Evolutionary conservation across 2,888 invertebrate species (phyloP).

Genomic region (Aromia moschata): DNA sequence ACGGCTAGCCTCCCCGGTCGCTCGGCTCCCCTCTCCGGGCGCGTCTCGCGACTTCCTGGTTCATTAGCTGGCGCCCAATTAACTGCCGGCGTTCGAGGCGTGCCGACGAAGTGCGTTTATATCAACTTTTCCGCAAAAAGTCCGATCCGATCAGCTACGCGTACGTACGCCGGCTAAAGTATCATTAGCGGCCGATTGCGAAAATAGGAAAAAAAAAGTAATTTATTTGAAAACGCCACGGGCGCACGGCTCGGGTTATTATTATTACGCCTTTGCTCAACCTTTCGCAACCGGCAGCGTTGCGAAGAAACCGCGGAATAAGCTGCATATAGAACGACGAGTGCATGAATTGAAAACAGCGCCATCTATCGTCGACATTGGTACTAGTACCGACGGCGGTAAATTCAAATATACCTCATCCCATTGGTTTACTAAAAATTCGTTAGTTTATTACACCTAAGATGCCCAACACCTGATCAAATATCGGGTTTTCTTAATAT

Average conservation of each 20-base stretch:
- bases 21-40: not conserved
- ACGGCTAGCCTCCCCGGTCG: not conserved
- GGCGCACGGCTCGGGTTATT: not conserved
- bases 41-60: slow-evolving; percentile 17
- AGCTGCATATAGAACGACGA: not conserved
- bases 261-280: slow-evolving; percentile 6
- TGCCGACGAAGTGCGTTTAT: not conserved
- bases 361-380: too few relatives aligned
- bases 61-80: slow-evolving; percentile 32
- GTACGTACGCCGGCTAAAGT: not conserved
- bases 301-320: slow-evolving; percentile 10
- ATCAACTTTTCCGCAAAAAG: not conserved
- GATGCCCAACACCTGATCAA: too few relatives aligned
- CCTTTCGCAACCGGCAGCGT: not conserved
- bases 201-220: slow-evolving; percentile 2
- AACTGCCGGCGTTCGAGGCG: not conserved
- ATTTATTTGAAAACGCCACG: not conserved
- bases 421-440: too few relatives aligned
- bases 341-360: too few relatives aligned
- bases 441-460: too few relatives aligned
- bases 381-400: too few relatives aligned
- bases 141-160: not conserved
- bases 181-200: slow-evolving; percentile 2
- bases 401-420: too few relatives aligned
- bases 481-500: too few relatives aligned